Evolutionary conservation across 1,140 invertebrate genomes (phyloP).

Genomic region (Archegozetes longisetosus): DNA sequence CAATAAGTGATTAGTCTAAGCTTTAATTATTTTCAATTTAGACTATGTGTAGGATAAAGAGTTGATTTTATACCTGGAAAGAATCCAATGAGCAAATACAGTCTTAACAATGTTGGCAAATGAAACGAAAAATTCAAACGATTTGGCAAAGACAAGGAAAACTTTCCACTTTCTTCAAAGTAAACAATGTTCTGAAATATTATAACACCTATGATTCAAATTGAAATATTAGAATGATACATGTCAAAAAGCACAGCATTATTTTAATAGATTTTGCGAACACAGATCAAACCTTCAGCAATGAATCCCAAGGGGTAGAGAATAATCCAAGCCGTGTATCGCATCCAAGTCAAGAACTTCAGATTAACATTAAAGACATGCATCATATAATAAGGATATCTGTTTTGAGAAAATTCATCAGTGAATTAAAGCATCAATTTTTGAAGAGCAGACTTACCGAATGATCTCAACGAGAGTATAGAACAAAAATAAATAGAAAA

Average conservation of each 20-base stretch:
- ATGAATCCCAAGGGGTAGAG: constrained; percentile 76
- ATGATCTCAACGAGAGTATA: constrained; percentile 67
- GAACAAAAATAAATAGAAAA: constrained; percentile 67
- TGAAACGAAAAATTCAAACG: constrained; percentile 68
- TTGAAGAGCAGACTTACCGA: constrained; percentile 35
- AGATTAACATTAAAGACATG: constrained; percentile 56
- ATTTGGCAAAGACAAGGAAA: constrained; percentile 62
- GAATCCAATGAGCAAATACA: constrained; percentile 53
- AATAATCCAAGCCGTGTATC: constrained; percentile 82
- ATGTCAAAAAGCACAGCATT: too few relatives aligned
- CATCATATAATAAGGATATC: constrained; percentile 75
- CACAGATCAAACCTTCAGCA: constrained; percentile 59
- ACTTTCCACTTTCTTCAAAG: constrained; percentile 65
- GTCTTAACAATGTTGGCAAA: constrained; percentile 55
- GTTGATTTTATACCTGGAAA: constrained; percentile 50
- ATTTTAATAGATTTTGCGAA: too few relatives aligned
- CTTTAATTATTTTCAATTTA: not conserved
- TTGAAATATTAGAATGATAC: too few relatives aligned
- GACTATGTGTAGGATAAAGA: not conserved
- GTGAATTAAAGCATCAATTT: not conserved
- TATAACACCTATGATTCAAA: constrained; percentile 33
- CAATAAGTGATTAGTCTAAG: not conserved
- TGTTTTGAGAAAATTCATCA: not conserved
- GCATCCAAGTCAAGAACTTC: constrained; percentile 66
- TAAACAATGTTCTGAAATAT: constrained; percentile 53